Evolutionary conservation across 2,797 vertebrate genomes (phyloP).

Genomic region (Etheostoma nigrum): DNA sequence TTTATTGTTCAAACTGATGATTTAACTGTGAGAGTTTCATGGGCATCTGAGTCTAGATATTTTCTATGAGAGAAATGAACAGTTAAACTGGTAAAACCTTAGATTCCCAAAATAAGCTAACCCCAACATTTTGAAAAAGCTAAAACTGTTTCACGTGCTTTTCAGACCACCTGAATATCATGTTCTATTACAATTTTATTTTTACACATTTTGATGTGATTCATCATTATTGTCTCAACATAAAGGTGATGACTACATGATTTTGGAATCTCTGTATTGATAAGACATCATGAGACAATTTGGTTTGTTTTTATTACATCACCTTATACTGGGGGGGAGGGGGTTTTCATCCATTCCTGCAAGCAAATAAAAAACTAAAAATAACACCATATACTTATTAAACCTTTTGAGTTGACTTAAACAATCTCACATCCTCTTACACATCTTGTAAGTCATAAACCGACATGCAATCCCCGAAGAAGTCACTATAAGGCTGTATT

Average conservation of each 20-base stretch:
- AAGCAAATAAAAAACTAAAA: not conserved
- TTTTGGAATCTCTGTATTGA: not conserved
- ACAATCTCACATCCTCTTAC: not conserved
- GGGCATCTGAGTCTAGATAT: not conserved
- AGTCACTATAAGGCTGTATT: constrained; percentile 16
- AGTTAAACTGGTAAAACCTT: not conserved
- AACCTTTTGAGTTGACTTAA: not conserved
- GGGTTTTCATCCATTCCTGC: constrained; percentile 2
- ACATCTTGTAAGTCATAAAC: not conserved
- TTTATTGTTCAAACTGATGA: not conserved
- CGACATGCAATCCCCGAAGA: not conserved
- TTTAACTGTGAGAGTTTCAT: not conserved
- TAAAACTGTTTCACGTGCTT: not conserved
- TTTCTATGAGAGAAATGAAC: not conserved
- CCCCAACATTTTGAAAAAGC: not conserved
- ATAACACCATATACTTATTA: not conserved
- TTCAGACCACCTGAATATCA: not conserved
- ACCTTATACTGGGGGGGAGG: constrained; percentile 1
- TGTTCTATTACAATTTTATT: not conserved
- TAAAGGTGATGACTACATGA: not conserved
- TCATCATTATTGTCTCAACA: not conserved
- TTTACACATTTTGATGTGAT: too few species aligned
- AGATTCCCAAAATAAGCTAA: not conserved
- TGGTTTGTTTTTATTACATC: constrained; percentile 17
- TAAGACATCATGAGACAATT: not conserved